Conservation (phyloP, 2,888 invertebrate genomes). For the Hermaeophaga mercurialis region DNA sequence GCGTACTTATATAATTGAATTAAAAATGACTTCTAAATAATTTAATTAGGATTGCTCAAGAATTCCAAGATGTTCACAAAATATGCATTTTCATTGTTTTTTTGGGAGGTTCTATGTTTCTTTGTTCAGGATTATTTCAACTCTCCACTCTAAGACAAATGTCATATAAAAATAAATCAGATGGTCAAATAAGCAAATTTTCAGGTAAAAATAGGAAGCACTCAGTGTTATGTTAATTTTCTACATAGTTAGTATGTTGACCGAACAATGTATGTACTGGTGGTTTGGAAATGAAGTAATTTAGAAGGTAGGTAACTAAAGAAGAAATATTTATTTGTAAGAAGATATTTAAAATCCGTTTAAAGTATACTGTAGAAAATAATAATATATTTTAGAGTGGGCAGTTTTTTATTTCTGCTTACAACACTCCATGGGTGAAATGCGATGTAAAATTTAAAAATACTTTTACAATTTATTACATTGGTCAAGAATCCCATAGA, state of each 20-base stretch:
- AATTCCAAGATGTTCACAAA: conserved; percentile 21
- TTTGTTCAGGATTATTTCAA: conserved; percentile 28
- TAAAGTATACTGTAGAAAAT: too few species aligned
- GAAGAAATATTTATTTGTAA: too few species aligned
- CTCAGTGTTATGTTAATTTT: conserved; percentile 24
- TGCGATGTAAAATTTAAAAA: conserved; percentile 24
- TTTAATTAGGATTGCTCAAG: conserved; percentile 22
- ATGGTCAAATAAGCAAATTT: not conserved
- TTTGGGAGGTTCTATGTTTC: conserved; percentile 24
- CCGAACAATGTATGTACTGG: conserved; percentile 35
- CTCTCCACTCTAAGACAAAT: conserved; percentile 23
- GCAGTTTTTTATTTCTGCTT: conserved; percentile 14
- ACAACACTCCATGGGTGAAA: conserved; percentile 28
- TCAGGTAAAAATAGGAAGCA: conserved; percentile 21
- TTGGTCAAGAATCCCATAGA: conserved; percentile 17
- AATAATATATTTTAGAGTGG: conserved; percentile 29
- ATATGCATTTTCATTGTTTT: conserved; percentile 25
- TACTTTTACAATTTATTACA: conserved; percentile 27
- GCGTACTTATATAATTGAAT: too few species aligned
- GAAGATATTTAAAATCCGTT: too few species aligned
- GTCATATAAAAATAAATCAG: not conserved
- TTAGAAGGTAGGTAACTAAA: conserved; percentile 32
- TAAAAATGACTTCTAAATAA: too few species aligned
- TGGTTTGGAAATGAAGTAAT: conserved; percentile 37
- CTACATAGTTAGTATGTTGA: conserved; percentile 29